Percentiles rank a stretch among this genome's conserved stretches.
Evolutionary conservation across 2,113 vertebrate genomes (phyloP).

Genomic region (Regulus satrapa): DNA sequence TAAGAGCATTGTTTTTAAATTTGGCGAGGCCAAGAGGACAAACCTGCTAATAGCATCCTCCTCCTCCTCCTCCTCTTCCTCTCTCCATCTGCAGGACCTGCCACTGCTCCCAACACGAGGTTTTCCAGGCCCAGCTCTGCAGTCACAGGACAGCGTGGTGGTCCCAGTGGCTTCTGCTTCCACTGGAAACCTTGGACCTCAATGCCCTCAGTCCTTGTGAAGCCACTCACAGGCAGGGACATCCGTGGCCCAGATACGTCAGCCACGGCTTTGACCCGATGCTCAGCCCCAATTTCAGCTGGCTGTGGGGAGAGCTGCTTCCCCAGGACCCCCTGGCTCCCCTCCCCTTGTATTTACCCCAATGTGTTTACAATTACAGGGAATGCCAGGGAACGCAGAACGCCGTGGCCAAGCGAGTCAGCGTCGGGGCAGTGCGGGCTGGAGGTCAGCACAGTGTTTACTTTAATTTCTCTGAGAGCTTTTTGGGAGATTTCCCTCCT

Average conservation of each 20-base stretch:
- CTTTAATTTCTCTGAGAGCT: conserved; percentile 73
- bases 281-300: neutral
- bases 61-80: neutral
- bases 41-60: neutral
- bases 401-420: conserved; percentile 20
- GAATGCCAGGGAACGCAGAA: neutral
- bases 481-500: conserved; percentile 63
- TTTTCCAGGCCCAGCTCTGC: neutral
- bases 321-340: accelerated
- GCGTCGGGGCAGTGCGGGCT: conserved; percentile 22
- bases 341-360: neutral
- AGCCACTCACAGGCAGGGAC: neutral
- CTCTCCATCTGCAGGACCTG: neutral
- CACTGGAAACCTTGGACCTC: accelerated
- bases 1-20: neutral
- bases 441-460: conserved; percentile 66
- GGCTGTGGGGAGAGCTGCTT: neutral
- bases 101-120: accelerated
- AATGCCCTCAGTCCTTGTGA: neutral
- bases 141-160: accelerated
- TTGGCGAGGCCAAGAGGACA: neutral
- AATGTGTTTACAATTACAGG: conserved; percentile 63
- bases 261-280: accelerated
- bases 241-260: accelerated
- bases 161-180: neutral